Base-by-base conservation (phyloP, 1,140 invertebrate genomes). In the Lepidostoma basale region DNA sequence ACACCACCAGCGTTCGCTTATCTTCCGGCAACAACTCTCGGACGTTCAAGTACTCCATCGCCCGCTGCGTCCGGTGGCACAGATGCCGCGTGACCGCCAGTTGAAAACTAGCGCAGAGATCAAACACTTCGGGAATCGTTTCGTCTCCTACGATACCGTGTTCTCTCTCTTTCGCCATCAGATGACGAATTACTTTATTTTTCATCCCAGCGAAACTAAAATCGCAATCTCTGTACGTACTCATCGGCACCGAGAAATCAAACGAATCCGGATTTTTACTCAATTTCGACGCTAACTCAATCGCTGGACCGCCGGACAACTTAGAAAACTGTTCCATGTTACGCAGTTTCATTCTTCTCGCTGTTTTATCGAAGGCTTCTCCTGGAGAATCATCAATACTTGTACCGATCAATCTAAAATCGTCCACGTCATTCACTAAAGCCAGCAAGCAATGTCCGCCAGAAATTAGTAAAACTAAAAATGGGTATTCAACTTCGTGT, bases 391-490 rank as follows among this genome's bases (percentile, higher is more conserved):
- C 89, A 82, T 98, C 95, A 16, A 90, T 69, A 33, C 85, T 87
- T 69, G 88, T 80, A 3, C 96, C 96, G 9, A 98, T 82, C 36
- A 95, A 78, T 9, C 89, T 78, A 83, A 96, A 96, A 36, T 92
- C 84, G 67, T 92, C 84, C 16, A 95, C 84, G 76, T 85, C 85
- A 76, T 89, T 84, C 1, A 89, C 95, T 14, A 98, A 75, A 36
- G 89, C 88, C 60, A 98, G 76, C 47, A 98, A 83, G 81, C 92
- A 92, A 77, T 99, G 95, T 6, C 96, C 96, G 62, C 95, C 95
- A 75, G 96, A 98, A 67, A 96, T 89, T 2, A 99, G 81, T 8
- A 98, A 79, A 20, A 92, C 90, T 45, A 98, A 79, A 83, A 93
- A 98, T 47, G 97, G 97, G 85, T 95, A 98, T 54, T 89, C 79